Conservation (phyloP, 2,113 vertebrate species). For the Theristicus caerulescens region DNA sequence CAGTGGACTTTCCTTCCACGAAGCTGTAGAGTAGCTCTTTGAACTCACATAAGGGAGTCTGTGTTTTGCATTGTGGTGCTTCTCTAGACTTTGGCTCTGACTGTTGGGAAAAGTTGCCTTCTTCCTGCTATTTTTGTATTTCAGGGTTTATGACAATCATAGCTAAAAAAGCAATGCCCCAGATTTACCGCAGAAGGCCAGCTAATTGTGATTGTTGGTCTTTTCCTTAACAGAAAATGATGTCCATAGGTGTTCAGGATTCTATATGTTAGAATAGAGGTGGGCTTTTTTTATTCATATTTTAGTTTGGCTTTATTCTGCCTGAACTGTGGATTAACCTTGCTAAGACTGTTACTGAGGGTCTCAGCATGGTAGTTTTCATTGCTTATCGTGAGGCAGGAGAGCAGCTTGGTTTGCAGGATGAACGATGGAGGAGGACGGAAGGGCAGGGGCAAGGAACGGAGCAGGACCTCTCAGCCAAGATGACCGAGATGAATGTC, state of each 20-base stretch:
- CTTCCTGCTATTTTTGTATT: neutral
- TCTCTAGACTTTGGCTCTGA: neutral
- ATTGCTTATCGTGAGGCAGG: neutral
- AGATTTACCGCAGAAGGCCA: neutral
- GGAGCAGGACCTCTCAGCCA: neutral
- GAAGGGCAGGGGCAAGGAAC: neutral
- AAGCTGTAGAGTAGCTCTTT: constrained; percentile 11
- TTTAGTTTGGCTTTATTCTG: neutral
- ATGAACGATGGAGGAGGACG: neutral
- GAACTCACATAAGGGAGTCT: constrained; percentile 19
- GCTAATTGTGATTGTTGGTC: neutral
- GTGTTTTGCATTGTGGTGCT: neutral
- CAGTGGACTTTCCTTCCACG: neutral
- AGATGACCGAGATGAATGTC: neutral
- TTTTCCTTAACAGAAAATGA: neutral
- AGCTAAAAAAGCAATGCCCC: neutral
- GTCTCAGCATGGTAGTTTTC: neutral
- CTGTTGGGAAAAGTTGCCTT: neutral
- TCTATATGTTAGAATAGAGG: neutral
- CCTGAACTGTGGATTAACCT: neutral
- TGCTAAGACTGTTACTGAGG: neutral
- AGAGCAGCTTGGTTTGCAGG: neutral
- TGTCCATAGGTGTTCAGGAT: neutral
- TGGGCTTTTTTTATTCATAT: neutral
- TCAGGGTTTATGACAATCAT: neutral